Evolutionary conservation across 2,888 invertebrate species (phyloP).

Genomic region (Drosophila flavopinicola): DNA sequence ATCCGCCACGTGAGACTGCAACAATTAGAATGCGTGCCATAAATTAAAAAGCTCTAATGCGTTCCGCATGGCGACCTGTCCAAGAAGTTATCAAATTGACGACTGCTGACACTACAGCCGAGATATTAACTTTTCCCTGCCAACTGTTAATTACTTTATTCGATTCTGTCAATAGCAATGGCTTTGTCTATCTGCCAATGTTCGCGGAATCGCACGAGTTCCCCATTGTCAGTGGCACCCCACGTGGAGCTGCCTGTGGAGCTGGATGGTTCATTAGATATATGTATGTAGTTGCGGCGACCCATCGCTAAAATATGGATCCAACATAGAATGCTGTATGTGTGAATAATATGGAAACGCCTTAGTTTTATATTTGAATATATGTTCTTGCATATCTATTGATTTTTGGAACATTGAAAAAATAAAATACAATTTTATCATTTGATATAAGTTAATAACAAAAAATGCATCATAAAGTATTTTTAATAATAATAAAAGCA

Average conservation of each 20-base stretch:
- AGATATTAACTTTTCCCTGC: conserved; percentile 19
- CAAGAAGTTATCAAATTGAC: conserved; percentile 33
- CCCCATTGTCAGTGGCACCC: neutral
- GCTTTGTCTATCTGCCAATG: conserved; percentile 7
- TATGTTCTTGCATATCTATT: too few species aligned
- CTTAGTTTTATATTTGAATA: too few species aligned
- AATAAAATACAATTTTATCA: too few species aligned
- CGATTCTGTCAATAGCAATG: conserved; percentile 7
- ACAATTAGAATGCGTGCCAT: conserved; percentile 22
- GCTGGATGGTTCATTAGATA: neutral
- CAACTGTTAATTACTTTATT: conserved; percentile 29
- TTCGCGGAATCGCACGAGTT: neutral
- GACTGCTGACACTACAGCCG: conserved; percentile 23
- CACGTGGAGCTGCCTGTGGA: conserved; percentile 1
- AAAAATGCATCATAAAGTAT: too few species aligned
- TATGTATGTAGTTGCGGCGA: too few species aligned
- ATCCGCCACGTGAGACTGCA: conserved; percentile 18
- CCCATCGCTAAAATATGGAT: too few species aligned
- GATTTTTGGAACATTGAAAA: too few species aligned
- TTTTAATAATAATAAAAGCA: too few species aligned
- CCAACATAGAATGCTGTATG: too few species aligned
- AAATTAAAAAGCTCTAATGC: conserved; percentile 36
- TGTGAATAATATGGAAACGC: too few species aligned
- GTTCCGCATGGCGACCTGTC: conserved; percentile 46
- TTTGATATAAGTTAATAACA: too few species aligned